Evolutionary conservation across 64 coral and sea anemone genomes (phyloP).

Genomic region (Montipora capricornis): DNA sequence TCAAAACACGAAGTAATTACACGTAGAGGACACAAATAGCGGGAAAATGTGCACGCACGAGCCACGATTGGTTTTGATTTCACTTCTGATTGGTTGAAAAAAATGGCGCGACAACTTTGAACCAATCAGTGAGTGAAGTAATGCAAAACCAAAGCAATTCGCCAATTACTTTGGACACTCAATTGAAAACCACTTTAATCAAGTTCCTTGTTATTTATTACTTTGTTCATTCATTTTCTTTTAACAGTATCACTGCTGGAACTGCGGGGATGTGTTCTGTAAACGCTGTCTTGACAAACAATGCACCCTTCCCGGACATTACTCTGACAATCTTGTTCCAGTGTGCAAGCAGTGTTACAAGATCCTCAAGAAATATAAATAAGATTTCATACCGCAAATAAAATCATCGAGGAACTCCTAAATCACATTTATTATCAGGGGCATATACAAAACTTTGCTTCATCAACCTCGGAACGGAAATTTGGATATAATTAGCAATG

Average conservation of each 20-base stretch:
- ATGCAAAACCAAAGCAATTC: too few species aligned
- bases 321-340: constrained; percentile 97
- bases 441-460: neutral
- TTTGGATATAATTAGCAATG: constrained; percentile 1
- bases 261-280: constrained; percentile 98
- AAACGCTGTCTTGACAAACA: constrained; percentile 91
- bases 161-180: too few species aligned
- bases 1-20: too few species aligned
- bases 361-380: constrained; percentile 51
- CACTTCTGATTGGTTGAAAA: too few species aligned
- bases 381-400: neutral
- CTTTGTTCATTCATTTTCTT: neutral
- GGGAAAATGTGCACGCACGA: too few species aligned
- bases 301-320: constrained; percentile 92
- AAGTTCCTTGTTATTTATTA: too few species aligned
- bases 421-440: neutral
- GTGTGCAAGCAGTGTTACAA: constrained; percentile 95
- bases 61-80: too few species aligned
- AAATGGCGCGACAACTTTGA: too few species aligned
- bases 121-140: too few species aligned
- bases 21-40: too few species aligned
- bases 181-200: too few species aligned
- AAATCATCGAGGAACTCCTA: neutral
- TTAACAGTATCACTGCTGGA: constrained; percentile 96
- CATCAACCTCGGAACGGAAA: too few species aligned